These are phyloP conservation scores for Centropus unirufus DNA, from an alignment of 2,113 vertebrate species.

Conservation along the genomic window DNA sequence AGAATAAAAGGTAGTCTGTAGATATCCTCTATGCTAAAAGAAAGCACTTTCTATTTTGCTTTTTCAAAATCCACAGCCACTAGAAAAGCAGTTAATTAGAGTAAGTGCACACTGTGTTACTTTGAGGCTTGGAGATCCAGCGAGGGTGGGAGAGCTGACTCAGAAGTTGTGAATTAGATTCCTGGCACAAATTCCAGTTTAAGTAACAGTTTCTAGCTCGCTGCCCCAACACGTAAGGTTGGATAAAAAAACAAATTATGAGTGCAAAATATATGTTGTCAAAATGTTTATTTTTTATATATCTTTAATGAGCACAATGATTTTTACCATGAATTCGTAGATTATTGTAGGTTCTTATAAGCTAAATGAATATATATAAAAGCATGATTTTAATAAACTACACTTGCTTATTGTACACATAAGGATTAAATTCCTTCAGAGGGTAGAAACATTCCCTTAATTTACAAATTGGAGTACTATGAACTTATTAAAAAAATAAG, in stretches of 20 bases:
- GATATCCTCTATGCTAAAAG: neutral
- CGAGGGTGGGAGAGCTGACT: conserved; percentile 72
- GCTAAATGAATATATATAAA: neutral
- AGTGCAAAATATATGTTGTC: conserved; percentile 70
- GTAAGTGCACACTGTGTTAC: conserved; percentile 59
- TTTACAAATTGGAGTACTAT: neutral
- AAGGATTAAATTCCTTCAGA: neutral
- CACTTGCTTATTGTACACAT: neutral
- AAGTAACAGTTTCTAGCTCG: conserved; percentile 76
- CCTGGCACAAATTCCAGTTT: conserved; percentile 72
- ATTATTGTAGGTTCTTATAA: neutral
- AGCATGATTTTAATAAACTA: neutral
- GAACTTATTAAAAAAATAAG: neutral
- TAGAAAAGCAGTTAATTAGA: conserved; percentile 65
- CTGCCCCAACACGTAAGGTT: conserved; percentile 75
- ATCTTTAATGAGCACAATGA: conserved; percentile 54
- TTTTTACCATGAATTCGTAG: conserved; percentile 26
- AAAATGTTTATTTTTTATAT: conserved; percentile 67
- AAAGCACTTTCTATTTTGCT: neutral
- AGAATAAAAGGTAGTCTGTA: conserved; percentile 73
- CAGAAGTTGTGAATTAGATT: conserved; percentile 78
- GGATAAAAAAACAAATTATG: conserved; percentile 74
- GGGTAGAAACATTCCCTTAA: neutral
- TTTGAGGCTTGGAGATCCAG: conserved; percentile 59
- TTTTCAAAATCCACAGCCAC: conserved; percentile 5